These are phyloP conservation scores for Cephus sareptanus DNA, from an alignment of 2,888 invertebrate species.

Conservation along the genomic window DNA sequence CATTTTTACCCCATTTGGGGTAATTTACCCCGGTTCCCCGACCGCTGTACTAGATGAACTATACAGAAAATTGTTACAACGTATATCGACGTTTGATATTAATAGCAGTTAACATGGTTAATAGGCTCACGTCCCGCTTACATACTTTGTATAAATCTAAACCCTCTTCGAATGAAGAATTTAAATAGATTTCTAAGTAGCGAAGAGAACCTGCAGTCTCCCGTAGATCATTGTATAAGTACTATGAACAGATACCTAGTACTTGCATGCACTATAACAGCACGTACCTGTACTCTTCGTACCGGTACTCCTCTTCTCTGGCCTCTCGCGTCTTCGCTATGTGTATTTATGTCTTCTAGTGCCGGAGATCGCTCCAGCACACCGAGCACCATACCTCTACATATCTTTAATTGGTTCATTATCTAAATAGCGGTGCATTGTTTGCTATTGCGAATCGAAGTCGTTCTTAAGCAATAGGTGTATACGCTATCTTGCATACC, in stretches of 20 bases:
- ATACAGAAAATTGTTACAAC: background rate
- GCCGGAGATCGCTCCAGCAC: constrained; percentile 12
- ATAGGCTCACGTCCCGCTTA: constrained; percentile 18
- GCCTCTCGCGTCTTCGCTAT: constrained; percentile 5
- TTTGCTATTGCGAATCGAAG: constrained; percentile 30
- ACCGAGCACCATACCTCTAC: constrained; percentile 8
- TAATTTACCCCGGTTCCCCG: too few species aligned
- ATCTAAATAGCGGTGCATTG: constrained; percentile 35
- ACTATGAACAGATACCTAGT: too few species aligned
- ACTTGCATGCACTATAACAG: background rate
- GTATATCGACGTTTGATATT: constrained; percentile 17
- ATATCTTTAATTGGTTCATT: constrained; percentile 42
- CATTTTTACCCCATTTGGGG: too few species aligned
- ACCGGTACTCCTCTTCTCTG: too few species aligned
- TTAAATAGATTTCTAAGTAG: constrained; percentile 21
- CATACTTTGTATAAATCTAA: constrained; percentile 19
- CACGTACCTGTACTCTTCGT: background rate
- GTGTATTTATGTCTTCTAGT: constrained; percentile 29
- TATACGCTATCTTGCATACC: too few species aligned
- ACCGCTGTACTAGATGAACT: too few species aligned
- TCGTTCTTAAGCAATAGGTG: constrained; percentile 17
- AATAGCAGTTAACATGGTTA: constrained; percentile 18
- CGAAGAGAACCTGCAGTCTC: background rate
- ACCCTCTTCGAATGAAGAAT: constrained; percentile 9
- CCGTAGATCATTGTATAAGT: too few species aligned